These are phyloP conservation scores for Phalanger gymnotis DNA, from an alignment of 2,797 vertebrate species.

Conservation along the genomic window DNA sequence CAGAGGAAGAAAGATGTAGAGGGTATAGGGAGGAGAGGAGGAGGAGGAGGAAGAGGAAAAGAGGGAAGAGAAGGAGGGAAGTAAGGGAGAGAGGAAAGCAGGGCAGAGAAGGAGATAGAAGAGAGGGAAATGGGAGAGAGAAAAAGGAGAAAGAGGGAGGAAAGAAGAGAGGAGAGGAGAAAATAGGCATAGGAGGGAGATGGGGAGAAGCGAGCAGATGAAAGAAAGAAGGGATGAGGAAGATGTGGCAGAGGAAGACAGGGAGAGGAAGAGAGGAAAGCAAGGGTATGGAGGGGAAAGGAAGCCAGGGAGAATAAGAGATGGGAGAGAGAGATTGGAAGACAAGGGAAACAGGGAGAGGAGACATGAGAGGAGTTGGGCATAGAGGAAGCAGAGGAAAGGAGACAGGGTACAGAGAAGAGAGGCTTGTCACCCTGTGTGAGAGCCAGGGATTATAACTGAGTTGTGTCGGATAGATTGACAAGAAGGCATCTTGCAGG, in stretches of 20 bases:
- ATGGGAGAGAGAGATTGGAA: too few relatives aligned
- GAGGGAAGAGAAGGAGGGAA: background rate
- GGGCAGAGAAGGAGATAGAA: background rate
- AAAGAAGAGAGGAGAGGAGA: background rate
- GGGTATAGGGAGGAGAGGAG: fast-evolving
- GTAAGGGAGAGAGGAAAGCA: too few relatives aligned
- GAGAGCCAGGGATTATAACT: slow-evolving; percentile 2
- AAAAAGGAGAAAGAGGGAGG: background rate
- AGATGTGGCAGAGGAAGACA: background rate
- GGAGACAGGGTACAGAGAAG: background rate
- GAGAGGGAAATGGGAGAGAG: too few relatives aligned
- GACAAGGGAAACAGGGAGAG: too few relatives aligned
- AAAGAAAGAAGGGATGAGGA: background rate
- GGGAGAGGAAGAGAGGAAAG: background rate
- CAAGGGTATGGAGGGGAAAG: background rate
- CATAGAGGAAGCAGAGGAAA: background rate
- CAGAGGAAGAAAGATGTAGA: background rate
- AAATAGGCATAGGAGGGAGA: background rate
- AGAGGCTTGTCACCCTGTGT: background rate
- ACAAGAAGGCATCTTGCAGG: background rate
- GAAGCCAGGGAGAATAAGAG: background rate
- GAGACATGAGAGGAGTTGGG: background rate
- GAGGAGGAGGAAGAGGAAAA: background rate
- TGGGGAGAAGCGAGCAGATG: background rate
- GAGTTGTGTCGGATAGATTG: slow-evolving; percentile 43